Percentiles rank a stretch among this genome's conserved stretches.
These are phyloP conservation scores for Saccopteryx bilineata DNA, from an alignment of 2,113 vertebrate genomes.

Conservation along the genomic window DNA sequence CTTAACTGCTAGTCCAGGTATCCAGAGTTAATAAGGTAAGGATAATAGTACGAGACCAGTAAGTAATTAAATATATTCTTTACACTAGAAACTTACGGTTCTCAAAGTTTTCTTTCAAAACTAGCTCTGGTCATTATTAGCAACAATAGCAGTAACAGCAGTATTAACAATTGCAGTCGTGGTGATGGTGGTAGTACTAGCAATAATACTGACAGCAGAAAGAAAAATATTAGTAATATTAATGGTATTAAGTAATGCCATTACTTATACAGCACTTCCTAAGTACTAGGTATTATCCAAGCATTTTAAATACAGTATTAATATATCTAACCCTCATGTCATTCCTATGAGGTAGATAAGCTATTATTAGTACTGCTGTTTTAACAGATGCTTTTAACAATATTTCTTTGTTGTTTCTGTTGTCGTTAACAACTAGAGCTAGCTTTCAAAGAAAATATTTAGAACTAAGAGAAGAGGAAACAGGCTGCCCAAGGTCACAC, in stretches of 20 bases:
- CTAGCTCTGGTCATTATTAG: background rate
- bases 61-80: background rate
- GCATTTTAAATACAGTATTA: background rate
- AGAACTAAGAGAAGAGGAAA: constrained; percentile 32
- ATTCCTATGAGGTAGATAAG: background rate
- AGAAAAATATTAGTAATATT: background rate
- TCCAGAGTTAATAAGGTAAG: background rate
- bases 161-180: background rate
- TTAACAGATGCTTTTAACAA: constrained; percentile 31
- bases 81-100: background rate
- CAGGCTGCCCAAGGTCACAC: background rate
- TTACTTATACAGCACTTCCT: background rate
- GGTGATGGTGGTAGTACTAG: background rate
- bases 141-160: background rate
- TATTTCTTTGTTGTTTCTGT: constrained; percentile 11
- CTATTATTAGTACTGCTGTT: constrained; percentile 23
- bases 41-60: background rate
- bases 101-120: constrained; percentile 22
- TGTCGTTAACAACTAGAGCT: background rate
- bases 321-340: constrained; percentile 5
- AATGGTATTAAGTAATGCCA: background rate
- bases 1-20: background rate
- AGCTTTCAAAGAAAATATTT: constrained; percentile 67
- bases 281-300: background rate
- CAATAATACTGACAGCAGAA: background rate